phyloP scores from a whole-genome alignment of 2,888 invertebrate species.

The Drosophila tanythrix region DNA sequence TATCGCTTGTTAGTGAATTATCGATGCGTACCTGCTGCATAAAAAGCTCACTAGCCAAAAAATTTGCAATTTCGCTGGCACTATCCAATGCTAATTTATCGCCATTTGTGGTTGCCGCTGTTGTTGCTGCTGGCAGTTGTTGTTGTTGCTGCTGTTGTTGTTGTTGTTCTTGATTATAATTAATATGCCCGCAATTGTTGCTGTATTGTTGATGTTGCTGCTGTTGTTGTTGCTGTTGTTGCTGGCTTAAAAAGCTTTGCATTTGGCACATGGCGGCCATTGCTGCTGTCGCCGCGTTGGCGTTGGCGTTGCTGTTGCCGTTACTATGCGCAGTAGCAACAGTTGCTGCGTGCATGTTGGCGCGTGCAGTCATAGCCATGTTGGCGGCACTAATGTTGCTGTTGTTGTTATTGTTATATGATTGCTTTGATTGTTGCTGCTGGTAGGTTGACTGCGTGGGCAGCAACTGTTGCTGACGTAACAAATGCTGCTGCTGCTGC shows the following conservation, averaged over 20 bases:
- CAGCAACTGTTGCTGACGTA: slow-evolving; percentile 65
- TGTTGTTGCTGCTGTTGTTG: slow-evolving; percentile 37
- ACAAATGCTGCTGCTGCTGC: slow-evolving; percentile 60
- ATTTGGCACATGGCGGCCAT: slow-evolving; percentile 77
- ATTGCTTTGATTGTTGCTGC: slow-evolving; percentile 49
- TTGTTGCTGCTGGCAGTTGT: slow-evolving; percentile 13
- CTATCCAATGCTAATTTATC: slow-evolving; percentile 87
- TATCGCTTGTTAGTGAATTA: slow-evolving; percentile 12
- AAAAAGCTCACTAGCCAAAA: slow-evolving; percentile 93
- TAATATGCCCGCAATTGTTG: slow-evolving; percentile 58
- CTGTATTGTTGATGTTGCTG: slow-evolving; percentile 42
- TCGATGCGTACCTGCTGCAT: slow-evolving; percentile 90
- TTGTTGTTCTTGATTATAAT: slow-evolving; percentile 61
- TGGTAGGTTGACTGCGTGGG: slow-evolving; percentile 66
- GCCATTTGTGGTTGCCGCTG: slow-evolving; percentile 43
- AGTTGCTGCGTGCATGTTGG: slow-evolving; percentile 63
- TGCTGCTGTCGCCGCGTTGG: slow-evolving; percentile 51
- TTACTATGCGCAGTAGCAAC: slow-evolving; percentile 51
- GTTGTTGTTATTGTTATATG: slow-evolving; percentile 46
- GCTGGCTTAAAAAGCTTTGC: slow-evolving; percentile 71
- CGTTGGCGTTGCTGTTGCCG: slow-evolving; percentile 36
- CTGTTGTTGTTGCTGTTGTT: slow-evolving; percentile 49
- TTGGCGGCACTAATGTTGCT: slow-evolving; percentile 35
- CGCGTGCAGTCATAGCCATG: slow-evolving; percentile 50
- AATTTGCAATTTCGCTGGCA: slow-evolving; percentile 93